Percentiles rank a stretch among this genome's conserved stretches.
phyloP scores from a whole-genome alignment of 2,113 vertebrate species.

The Leiothrix lutea region DNA sequence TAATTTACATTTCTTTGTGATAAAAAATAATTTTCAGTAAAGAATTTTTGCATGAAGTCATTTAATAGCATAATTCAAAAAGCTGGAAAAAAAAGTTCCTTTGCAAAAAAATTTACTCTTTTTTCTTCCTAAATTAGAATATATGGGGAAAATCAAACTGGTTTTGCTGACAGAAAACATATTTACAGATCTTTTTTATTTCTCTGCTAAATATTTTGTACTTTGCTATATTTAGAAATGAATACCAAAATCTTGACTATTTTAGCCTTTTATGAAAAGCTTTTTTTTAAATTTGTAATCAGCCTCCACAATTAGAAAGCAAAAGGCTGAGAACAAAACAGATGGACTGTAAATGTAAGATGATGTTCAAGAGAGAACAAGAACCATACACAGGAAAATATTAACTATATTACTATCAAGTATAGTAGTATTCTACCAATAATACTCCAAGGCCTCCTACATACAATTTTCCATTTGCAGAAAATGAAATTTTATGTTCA shows the following conservation, averaged over 20 bases:
- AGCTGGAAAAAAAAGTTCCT: not conserved
- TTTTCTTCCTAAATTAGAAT: not conserved
- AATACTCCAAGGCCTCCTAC: not conserved
- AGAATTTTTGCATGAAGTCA: not conserved
- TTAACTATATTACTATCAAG: not conserved
- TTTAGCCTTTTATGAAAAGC: not conserved
- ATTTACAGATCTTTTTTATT: not conserved
- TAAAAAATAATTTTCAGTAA: not conserved
- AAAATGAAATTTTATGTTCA: not conserved
- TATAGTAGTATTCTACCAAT: not conserved
- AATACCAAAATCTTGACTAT: not conserved
- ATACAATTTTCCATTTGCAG: not conserved
- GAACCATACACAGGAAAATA: not conserved
- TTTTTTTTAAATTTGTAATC: not conserved
- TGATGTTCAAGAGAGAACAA: accelerated
- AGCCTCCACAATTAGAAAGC: not conserved
- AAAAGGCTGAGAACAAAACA: not conserved
- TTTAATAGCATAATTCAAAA: not conserved
- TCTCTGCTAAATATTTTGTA: not conserved
- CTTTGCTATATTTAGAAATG: not conserved
- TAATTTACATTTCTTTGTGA: not conserved
- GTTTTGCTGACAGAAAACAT: not conserved
- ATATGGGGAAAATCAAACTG: not conserved
- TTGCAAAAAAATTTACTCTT: not conserved
- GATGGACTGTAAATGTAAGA: not conserved